These are phyloP conservation scores for Hirtodrosophila alboralis DNA, from an alignment of 2,888 invertebrate genomes.

Conservation along the genomic window DNA sequence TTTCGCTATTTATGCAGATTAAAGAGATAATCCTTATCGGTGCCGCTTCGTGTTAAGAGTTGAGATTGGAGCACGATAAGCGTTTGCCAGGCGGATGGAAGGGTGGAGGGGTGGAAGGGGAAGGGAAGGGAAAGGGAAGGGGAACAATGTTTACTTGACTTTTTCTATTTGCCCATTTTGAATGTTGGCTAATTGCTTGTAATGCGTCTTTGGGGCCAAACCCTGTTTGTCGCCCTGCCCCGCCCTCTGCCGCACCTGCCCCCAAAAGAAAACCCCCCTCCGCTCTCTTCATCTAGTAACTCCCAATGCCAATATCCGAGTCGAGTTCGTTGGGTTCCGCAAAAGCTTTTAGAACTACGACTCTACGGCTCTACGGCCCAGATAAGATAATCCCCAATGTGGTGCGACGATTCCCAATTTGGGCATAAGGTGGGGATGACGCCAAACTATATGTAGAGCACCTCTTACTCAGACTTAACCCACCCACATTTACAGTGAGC, in stretches of 20 bases:
- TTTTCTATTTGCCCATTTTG: slow-evolving; percentile 27
- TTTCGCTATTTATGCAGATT: slow-evolving; percentile 79
- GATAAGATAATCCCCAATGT: slow-evolving; percentile 78
- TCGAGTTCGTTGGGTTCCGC: no score
- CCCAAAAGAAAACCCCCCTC: neutral
- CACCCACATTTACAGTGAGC: neutral
- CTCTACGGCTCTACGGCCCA: slow-evolving; percentile 28
- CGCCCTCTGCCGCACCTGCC: slow-evolving; percentile 12
- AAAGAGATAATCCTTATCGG: slow-evolving; percentile 81
- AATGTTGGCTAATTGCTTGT: slow-evolving; percentile 65
- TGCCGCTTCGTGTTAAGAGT: slow-evolving; percentile 45
- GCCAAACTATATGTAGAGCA: slow-evolving; percentile 1
- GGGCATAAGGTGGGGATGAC: slow-evolving; percentile 65
- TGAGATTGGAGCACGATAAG: slow-evolving; percentile 34
- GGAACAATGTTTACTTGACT: slow-evolving; percentile 23
- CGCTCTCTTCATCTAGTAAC: neutral
- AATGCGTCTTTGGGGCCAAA: slow-evolving; percentile 48
- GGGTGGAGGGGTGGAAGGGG: neutral
- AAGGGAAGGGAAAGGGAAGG: no score
- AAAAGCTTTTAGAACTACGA: slow-evolving; percentile 64
- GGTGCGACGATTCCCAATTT: slow-evolving; percentile 66
- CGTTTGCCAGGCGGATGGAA: neutral
- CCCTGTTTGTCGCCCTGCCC: slow-evolving; percentile 4
- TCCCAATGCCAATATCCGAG: slow-evolving; percentile 45
- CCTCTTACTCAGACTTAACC: neutral